These are phyloP conservation scores for Synergus itoensis DNA, from an alignment of 2,888 invertebrate species.

Conservation along the genomic window DNA sequence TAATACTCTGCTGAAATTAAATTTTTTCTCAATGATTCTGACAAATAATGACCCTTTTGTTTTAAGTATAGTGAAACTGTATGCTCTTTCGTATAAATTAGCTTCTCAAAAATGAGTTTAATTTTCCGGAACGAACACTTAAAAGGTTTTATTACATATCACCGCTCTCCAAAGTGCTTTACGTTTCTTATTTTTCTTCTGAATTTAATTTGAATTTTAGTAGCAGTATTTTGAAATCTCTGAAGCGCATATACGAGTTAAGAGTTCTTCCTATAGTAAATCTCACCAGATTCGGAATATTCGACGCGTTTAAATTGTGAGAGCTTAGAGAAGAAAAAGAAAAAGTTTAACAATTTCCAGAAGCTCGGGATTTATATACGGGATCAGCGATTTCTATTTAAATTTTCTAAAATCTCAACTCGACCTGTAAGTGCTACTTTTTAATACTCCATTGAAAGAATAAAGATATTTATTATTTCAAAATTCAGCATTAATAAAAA, in stretches of 20 bases:
- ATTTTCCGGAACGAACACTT: neutral
- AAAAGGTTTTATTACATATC: neutral
- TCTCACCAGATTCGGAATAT: neutral
- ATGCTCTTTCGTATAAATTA: neutral
- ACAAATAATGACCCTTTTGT: neutral
- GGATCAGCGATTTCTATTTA: neutral
- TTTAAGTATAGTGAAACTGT: neutral
- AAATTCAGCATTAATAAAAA: too few relatives aligned
- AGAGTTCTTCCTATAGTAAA: neutral
- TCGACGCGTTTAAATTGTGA: neutral
- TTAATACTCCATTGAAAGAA: too few relatives aligned
- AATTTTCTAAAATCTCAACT: neutral
- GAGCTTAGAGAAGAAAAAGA: neutral
- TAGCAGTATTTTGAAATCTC: neutral
- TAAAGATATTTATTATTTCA: too few relatives aligned
- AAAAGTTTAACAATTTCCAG: neutral
- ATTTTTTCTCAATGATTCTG: too few relatives aligned
- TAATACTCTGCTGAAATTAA: too few relatives aligned
- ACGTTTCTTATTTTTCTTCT: neutral
- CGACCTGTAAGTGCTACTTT: neutral
- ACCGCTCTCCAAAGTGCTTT: too few relatives aligned
- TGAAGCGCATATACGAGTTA: neutral
- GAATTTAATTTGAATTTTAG: neutral
- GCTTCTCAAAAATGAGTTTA: neutral
- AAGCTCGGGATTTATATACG: neutral